Conservation (phyloP, 2,888 invertebrate genomes). For the Monochamus alternatus region DNA sequence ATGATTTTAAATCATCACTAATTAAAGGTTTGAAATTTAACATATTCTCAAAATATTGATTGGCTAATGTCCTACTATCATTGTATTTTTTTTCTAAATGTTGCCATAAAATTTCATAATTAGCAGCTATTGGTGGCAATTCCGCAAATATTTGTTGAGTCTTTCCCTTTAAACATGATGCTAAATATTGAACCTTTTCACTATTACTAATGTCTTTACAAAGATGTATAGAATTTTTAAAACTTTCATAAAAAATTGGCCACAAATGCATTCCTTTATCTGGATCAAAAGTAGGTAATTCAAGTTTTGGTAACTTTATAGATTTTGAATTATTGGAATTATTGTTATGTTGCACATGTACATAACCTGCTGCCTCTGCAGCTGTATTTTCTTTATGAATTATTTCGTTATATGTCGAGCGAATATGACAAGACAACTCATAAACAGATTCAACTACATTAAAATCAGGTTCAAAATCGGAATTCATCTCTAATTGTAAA, state of each 20-base stretch:
- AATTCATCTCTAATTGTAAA: slow-evolving; percentile 2
- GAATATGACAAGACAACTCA: slow-evolving; percentile 3
- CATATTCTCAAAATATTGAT: slow-evolving; percentile 12
- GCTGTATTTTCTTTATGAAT: neutral
- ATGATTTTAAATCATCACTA: neutral
- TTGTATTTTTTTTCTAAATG: neutral
- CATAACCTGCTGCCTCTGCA: neutral
- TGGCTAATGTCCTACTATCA: slow-evolving; percentile 5
- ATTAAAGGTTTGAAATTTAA: slow-evolving; percentile 13
- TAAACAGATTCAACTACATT: neutral
- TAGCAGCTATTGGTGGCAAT: neutral
- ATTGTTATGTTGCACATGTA: neutral
- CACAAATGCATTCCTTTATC: too few relatives aligned
- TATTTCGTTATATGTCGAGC: too few relatives aligned
- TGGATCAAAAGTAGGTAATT: too few relatives aligned
- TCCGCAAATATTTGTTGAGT: slow-evolving; percentile 1
- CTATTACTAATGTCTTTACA: neutral
- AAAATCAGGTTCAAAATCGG: neutral
- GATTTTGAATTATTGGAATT: neutral
- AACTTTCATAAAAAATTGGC: too few relatives aligned
- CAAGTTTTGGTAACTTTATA: too few relatives aligned
- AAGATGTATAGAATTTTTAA: too few relatives aligned
- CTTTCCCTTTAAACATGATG: slow-evolving; percentile 9
- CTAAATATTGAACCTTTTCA: too few relatives aligned
- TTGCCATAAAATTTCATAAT: neutral